Evolutionary conservation across 2,888 invertebrate genomes (phyloP).

Genomic region (Nephrotoma appendiculata): DNA sequence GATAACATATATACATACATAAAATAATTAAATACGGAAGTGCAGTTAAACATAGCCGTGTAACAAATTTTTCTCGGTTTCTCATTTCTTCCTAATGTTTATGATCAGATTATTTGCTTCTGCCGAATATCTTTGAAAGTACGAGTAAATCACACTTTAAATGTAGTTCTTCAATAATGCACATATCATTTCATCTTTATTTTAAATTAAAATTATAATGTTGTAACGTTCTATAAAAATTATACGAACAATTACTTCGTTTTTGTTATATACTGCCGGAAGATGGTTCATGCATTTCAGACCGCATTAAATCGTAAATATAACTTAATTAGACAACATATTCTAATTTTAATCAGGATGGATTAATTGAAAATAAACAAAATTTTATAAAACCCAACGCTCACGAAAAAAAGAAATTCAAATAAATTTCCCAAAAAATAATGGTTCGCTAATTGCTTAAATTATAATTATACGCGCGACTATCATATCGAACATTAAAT

Average conservation of each 20-base stretch:
- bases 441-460: neutral
- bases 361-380: neutral
- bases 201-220: too few relatives aligned
- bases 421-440: neutral
- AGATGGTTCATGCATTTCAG: neutral
- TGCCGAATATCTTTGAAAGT: too few relatives aligned
- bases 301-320: neutral
- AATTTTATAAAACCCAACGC: neutral
- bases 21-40: too few relatives aligned
- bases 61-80: too few relatives aligned
- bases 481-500: neutral
- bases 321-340: neutral
- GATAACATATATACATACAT: too few relatives aligned
- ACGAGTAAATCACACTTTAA: too few relatives aligned
- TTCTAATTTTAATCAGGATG: neutral
- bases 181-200: too few relatives aligned
- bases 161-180: too few relatives aligned
- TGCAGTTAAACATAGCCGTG: too few relatives aligned
- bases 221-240: too few relatives aligned
- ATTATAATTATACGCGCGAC: neutral
- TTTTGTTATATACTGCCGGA: neutral
- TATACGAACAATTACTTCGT: neutral
- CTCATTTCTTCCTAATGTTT: neutral
- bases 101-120: conserved; percentile 2
- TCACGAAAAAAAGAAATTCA: neutral